Conservation (phyloP, 2,113 vertebrate species). For the Sterna hirundo region DNA sequence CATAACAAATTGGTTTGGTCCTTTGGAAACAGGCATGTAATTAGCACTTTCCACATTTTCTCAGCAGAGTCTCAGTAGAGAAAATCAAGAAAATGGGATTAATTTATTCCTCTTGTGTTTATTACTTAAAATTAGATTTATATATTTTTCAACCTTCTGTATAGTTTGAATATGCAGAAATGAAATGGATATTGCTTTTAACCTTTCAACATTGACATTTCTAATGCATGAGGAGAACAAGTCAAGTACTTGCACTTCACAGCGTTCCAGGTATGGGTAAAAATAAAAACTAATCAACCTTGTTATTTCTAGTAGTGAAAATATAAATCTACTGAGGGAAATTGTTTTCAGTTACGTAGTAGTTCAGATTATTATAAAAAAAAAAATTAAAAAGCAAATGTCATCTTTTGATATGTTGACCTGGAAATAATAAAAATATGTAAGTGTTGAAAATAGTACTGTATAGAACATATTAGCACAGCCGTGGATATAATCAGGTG, state of each 20-base stretch:
- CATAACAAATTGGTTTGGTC: neutral
- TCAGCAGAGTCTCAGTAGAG: neutral
- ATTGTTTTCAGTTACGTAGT: neutral
- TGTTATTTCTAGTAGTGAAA: neutral
- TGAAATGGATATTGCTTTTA: neutral
- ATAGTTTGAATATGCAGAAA: neutral
- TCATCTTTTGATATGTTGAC: neutral
- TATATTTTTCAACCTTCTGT: neutral
- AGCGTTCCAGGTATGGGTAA: neutral
- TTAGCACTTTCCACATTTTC: neutral
- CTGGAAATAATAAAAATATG: neutral
- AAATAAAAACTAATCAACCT: neutral
- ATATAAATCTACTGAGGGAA: neutral
- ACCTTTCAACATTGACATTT: neutral
- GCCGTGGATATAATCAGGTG: neutral
- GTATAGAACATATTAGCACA: neutral
- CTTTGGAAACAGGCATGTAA: conserved; percentile 7
- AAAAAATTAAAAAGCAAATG: neutral
- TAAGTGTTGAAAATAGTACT: neutral
- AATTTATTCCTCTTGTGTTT: neutral
- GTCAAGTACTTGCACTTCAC: neutral
- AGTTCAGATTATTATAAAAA: neutral
- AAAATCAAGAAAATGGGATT: neutral
- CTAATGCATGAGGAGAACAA: neutral
- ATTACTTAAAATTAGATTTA: neutral